phyloP scores from a whole-genome alignment of 2,888 invertebrate species.

The Thera obeliscata region DNA sequence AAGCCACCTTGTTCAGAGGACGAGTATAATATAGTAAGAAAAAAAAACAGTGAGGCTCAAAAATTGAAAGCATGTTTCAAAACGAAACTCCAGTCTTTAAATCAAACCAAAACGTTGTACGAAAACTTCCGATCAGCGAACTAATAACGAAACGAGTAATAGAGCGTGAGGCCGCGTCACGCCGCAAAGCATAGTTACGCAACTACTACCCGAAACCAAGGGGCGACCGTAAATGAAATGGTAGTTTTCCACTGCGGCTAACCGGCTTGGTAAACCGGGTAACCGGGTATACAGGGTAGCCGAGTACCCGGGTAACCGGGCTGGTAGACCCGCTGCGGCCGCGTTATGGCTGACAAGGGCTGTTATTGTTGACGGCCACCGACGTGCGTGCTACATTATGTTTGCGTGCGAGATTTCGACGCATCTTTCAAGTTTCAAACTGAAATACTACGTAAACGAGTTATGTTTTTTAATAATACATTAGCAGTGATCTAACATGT shows the following conservation, averaged over 20 bases:
- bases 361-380: slow-evolving; percentile 72
- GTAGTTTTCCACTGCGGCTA: slow-evolving; percentile 79
- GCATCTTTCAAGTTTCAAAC: slow-evolving; percentile 7
- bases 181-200: slow-evolving; percentile 76
- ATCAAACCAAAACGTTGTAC: slow-evolving; percentile 19
- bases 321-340: slow-evolving; percentile 66
- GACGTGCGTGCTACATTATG: slow-evolving; percentile 62
- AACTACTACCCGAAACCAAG: slow-evolving; percentile 75
- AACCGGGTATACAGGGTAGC: slow-evolving; percentile 25
- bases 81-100: slow-evolving; percentile 3
- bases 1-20: no score
- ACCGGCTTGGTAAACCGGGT: slow-evolving; percentile 56
- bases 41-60: not conserved
- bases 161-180: slow-evolving; percentile 60
- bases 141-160: slow-evolving; percentile 57
- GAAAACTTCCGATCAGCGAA: slow-evolving; percentile 43
- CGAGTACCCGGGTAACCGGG: slow-evolving; percentile 26
- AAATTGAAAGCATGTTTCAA: not conserved
- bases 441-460: not conserved
- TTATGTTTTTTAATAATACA: not conserved
- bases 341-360: slow-evolving; percentile 83
- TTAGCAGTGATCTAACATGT: slow-evolving; percentile 43
- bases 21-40: no score
- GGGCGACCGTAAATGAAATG: slow-evolving; percentile 81
- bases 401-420: slow-evolving; percentile 54